phyloP scores from a whole-genome alignment of 2,113 vertebrate genomes.

The Pachyramphus minor region DNA sequence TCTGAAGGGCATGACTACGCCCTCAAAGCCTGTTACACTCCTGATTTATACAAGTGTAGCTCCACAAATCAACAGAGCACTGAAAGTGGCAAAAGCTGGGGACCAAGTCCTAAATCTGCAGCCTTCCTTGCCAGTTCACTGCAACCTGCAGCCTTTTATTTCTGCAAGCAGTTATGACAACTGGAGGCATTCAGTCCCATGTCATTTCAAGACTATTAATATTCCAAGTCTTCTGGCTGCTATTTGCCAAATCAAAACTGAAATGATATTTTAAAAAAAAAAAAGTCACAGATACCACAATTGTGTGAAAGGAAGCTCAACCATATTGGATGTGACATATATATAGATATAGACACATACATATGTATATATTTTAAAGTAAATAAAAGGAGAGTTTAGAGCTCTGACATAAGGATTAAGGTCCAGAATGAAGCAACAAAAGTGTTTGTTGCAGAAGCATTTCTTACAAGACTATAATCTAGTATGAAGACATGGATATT shows the following conservation, averaged over 20 bases:
- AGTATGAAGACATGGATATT: neutral
- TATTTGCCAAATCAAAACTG: neutral
- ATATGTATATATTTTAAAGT: neutral
- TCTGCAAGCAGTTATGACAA: neutral
- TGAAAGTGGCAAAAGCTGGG: neutral
- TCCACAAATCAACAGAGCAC: neutral
- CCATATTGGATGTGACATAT: neutral
- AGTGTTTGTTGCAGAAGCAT: neutral
- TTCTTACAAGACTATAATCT: neutral
- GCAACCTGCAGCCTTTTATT: neutral
- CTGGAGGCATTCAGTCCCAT: neutral
- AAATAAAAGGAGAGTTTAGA: neutral
- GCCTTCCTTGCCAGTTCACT: neutral
- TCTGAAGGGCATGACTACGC: neutral
- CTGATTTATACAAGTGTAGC: neutral
- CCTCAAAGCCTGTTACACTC: neutral
- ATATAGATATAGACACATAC: too few relatives aligned
- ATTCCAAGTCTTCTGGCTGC: too few relatives aligned
- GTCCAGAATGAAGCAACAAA: neutral
- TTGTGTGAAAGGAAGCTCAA: neutral
- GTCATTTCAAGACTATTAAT: too few relatives aligned
- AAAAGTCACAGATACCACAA: neutral
- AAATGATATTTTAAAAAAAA: neutral
- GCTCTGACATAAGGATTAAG: neutral
- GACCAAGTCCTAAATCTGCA: neutral